Base-by-base conservation (phyloP, 2,797 vertebrate species). In the Odontamblyopus rebecca region DNA sequence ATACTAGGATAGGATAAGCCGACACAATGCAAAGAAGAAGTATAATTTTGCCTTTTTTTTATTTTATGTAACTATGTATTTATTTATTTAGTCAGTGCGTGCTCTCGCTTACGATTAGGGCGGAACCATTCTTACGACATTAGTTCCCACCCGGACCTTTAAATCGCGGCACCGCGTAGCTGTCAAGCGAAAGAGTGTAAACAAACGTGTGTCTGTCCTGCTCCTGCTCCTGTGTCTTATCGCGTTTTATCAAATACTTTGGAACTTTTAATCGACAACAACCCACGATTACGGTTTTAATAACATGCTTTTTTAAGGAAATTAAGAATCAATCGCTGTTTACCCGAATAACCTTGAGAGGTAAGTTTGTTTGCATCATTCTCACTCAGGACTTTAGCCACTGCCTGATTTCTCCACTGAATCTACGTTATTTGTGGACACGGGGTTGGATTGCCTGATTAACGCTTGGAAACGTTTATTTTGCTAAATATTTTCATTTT, bases 141-240 rank as follows among this genome's bases (percentile, higher is more conserved):
- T 12, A 0, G 18, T 50, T 16, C 2, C 3, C 18, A 15, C 27
- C 77, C 90, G 92, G 91, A 86, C 15, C 74, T 26, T 89, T 89
- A 82, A 85, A 67, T 11, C 0, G 89, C 73, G 66, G 77, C 87
- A 84, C 88, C 35, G 16, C 2, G 6, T 6, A 80, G 29, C 81
- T 82, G 80, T 82, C 56, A 83, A 76, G 56, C 16, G 51, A 26
- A 56, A 57, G 53, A 50, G 11, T 41, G 67, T 62, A 69, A 76
- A 57, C 67, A 69, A 70, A 74, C 30, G 68, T 35, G 13, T n/a
- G 35, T 62, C 44, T 61, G 18, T 30, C 4, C 11, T 26, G 35
- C 30, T 74, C 79, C 74, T 63, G 15, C 68, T 8, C 64, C 23
- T 23, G 23, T 1, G 23, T 32, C 78, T 86, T 82, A 86, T 88